Base-by-base conservation (phyloP, 2,113 vertebrate genomes). In the Scophthalmus maximus region DNA sequence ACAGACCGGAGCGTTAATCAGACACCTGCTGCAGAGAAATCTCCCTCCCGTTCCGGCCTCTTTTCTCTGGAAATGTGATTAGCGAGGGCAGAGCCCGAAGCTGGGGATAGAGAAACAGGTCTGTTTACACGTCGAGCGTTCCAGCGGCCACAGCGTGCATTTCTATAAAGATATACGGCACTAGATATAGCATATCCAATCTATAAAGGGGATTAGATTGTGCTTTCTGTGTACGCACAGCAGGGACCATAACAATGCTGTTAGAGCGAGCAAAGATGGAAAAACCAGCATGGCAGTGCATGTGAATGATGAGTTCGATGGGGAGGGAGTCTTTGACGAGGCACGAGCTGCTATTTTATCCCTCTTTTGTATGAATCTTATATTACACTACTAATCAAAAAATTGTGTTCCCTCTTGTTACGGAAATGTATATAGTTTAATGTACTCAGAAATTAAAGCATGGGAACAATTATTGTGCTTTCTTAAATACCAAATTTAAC, bases 61-160 rank as follows among this genome's bases (percentile, higher is more conserved):
- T 81, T 75, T 80, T 67, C 71, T 74, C 57, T 73, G 79, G 68
- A 82, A 84, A 87, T 73, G 46, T 75, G 85, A 86, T 88, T 82
- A 87, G 32, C 74, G 57, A 74, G 66, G 15, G 51, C 66, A 49
- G 42, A 64, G 78, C 66, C 61, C 5, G 11, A 29, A 49, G 70
- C 66, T 36, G 65, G 56, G 61, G 55, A 72, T 42, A 30, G 79
- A 78, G 61, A 8, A 63, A 47, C 52, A 14, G 30, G 55, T 61
- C 27, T 82, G 69, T 68, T 79, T 68, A 56, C 51, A 68, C 51
- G 23, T 68, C 4, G 3, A 40, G 9, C 15, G 27, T 76, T 73
- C 49, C 38, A 4, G 47, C 58, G 52, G 60, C 63, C 81, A 40
- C 76, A 58, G 58, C 53, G 7, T 20, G 22, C 14, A 42, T 68